phyloP scores from a whole-genome alignment of 2,888 invertebrate genomes.

The Drepanosiphum platanoidis region DNA sequence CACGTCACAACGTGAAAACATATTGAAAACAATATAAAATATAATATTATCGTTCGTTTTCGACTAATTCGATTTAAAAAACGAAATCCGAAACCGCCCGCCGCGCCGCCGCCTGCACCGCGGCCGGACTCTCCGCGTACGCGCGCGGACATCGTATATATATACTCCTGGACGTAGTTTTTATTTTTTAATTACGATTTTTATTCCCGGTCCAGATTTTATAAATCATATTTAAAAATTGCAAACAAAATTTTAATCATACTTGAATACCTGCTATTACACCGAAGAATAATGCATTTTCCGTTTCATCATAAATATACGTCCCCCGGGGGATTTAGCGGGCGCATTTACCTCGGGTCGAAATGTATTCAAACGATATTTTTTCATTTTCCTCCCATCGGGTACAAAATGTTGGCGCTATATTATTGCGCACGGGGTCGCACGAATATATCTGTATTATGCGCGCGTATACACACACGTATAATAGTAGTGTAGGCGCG shows the following conservation, averaged over 20 bases:
- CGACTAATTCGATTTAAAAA: neutral
- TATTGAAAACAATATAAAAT: neutral
- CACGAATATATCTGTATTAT: neutral
- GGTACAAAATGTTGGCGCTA: conserved; percentile 17
- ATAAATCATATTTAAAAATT: conserved; percentile 47
- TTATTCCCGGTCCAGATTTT: conserved; percentile 19
- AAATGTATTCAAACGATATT: conserved; percentile 48
- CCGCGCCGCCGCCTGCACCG: neutral
- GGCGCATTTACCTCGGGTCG: conserved; percentile 27
- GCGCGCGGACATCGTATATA: neutral
- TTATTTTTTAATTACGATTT: conserved; percentile 30
- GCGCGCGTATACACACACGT: neutral
- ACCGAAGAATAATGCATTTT: conserved; percentile 31
- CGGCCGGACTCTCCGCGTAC: neutral
- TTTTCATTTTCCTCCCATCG: conserved; percentile 36
- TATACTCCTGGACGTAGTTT: neutral
- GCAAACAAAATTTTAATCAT: conserved; percentile 44
- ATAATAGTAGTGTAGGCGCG: neutral
- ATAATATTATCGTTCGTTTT: no score
- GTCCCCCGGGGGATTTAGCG: conserved; percentile 33
- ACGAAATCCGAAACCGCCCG: neutral
- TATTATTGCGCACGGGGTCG: neutral
- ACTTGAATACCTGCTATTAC: neutral
- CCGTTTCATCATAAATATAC: conserved; percentile 39
- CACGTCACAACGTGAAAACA: neutral